Conservation (phyloP, 2,797 vertebrate genomes). For the Telmatherina bonti region DNA sequence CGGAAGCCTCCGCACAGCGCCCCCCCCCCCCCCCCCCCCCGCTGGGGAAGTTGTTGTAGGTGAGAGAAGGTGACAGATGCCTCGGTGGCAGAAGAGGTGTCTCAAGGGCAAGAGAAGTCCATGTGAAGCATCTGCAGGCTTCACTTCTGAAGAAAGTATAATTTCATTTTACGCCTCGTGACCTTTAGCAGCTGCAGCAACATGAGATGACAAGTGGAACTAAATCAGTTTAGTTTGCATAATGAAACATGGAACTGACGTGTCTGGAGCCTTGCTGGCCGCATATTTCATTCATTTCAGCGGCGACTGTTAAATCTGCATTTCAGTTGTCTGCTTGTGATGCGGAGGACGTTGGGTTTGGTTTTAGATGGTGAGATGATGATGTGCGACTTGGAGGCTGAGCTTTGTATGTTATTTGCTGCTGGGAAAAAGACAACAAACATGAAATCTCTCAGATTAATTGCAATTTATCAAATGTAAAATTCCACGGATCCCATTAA, state of each 20-base stretch:
- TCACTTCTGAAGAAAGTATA: background rate
- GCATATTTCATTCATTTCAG: slow-evolving; percentile 19
- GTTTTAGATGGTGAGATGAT: slow-evolving; percentile 1
- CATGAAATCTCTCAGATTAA: background rate
- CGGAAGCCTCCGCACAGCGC: background rate
- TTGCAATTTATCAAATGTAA: background rate
- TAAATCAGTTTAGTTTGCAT: slow-evolving; percentile 28
- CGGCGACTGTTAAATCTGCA: background rate
- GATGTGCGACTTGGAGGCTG: background rate
- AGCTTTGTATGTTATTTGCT: slow-evolving; percentile 12
- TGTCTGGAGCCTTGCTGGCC: slow-evolving; percentile 15
- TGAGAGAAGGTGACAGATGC: slow-evolving; percentile 1
- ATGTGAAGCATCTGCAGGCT: too few relatives aligned
- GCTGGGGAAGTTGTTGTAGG: background rate
- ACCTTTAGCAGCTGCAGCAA: slow-evolving; percentile 1
- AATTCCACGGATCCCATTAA: background rate
- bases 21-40: too few relatives aligned
- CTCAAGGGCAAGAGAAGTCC: too few relatives aligned
- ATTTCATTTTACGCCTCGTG: background rate
- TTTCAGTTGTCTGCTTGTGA: slow-evolving; percentile 3
- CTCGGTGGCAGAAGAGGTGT: background rate
- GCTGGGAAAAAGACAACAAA: slow-evolving; percentile 9
- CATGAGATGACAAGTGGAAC: slow-evolving; percentile 25
- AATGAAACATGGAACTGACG: slow-evolving; percentile 9
- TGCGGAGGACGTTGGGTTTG: background rate